Base-by-base conservation (phyloP, 1,140 invertebrate genomes). In the Lethocerus indicus region DNA sequence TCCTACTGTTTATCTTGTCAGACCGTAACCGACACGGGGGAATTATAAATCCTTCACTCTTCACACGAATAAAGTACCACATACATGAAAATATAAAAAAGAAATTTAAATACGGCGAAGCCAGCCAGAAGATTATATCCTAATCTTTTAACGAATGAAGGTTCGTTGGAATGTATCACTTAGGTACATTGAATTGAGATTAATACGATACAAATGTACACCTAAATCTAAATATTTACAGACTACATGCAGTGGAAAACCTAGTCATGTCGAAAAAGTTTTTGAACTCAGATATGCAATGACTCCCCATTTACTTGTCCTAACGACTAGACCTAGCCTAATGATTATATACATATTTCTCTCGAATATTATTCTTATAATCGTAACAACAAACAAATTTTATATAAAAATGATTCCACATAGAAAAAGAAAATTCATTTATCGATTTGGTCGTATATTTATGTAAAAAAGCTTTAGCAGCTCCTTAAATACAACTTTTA, bases 151-250 rank as follows among this genome's bases (percentile, higher is more conserved):
- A 44, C 1, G n/a, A 13, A 16, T 28, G 4, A 44, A 28, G 26
- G 24, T 52, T 52, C 51, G 51, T 52, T 52, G 51, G 51, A 52
- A 52, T 52, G 51, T 48, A 52, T 52, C 51, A 52, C 51, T 50
- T 43, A 47, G 46, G 44, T 48, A 48, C 37, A 43, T 16, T 39
- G 27, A 23, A 23, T 4, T 36, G 3, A 48, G n/a, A n/a, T n/a
- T n/a, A n/a, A n/a, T 39, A 9, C 26, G 16, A 24, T 29, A 48
- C n/a, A 39, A 36, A 23, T 32, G 9, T 28, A 4, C 14, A 14
- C 32, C 25, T 42, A 21, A 40, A 12, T 20, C 18, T 28, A 40
- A 40, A 40, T 45, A 52, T 47, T 24, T 47, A 52, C 42, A 47
- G n/a, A 50, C 50, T 52, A 48, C 51, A 28, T 52, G 46, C 51